phyloP scores from a whole-genome alignment of 2,797 vertebrate genomes.

The Chiroxiphia lanceolata region DNA sequence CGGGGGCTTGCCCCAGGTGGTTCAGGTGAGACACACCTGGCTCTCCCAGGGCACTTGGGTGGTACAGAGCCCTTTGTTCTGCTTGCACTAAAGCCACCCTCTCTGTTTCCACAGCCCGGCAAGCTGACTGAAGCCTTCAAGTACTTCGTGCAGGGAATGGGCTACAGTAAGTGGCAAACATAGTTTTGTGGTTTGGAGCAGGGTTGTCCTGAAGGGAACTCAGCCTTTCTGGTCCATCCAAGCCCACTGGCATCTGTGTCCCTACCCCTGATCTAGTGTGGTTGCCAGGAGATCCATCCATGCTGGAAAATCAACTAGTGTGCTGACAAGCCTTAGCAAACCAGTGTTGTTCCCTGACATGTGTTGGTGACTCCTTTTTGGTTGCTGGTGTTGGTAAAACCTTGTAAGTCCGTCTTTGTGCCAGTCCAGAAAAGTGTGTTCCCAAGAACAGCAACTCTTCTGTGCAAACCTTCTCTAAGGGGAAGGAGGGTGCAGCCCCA shows the following conservation, averaged over 20 bases:
- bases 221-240: background rate
- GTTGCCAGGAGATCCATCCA: background rate
- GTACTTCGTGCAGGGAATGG: constrained; percentile 99
- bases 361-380: background rate
- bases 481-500: background rate
- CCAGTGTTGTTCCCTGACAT: background rate
- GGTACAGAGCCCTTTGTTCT: background rate
- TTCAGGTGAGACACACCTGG: constrained; percentile 83
- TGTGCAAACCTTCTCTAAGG: background rate
- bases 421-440: background rate
- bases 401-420: background rate
- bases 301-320: background rate
- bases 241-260: constrained; percentile 17
- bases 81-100: background rate
- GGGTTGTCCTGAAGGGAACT: background rate
- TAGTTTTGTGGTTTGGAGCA: background rate
- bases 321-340: background rate
- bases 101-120: constrained; percentile 82
- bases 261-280: background rate
- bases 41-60: background rate
- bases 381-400: constrained; percentile 8
- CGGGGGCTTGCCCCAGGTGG: constrained; percentile 91
- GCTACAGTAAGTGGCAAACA: constrained; percentile 91
- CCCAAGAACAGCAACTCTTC: background rate
- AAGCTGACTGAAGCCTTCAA: constrained; percentile 98